phyloP scores from a whole-genome alignment of 2,888 invertebrate species.

The Amitus sp. region DNA sequence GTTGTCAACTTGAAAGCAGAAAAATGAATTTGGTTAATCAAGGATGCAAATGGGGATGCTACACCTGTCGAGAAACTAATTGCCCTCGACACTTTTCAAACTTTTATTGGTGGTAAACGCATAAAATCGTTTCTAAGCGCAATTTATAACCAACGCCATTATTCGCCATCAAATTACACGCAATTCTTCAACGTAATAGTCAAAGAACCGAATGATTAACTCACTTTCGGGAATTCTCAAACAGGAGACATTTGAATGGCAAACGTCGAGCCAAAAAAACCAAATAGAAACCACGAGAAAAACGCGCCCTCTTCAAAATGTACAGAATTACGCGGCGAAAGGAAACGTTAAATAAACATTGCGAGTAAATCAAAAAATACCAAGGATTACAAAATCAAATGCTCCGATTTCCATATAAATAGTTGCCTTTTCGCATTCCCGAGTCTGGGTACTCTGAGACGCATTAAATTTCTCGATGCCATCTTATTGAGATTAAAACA shows the following conservation, averaged over 20 bases:
- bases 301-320: too few species aligned
- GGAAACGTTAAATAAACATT: conserved; percentile 1
- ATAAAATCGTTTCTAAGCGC: background rate
- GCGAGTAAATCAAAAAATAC: background rate
- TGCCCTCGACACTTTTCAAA: background rate
- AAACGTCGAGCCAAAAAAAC: too few species aligned
- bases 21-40: background rate
- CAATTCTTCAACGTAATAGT: background rate
- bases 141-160: background rate
- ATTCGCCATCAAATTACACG: background rate
- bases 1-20: background rate
- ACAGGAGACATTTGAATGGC: too few species aligned
- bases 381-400: conserved; percentile 3
- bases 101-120: background rate
- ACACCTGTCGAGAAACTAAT: background rate
- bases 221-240: too few species aligned
- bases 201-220: too few species aligned
- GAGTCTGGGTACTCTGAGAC: background rate
- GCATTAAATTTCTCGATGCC: conserved; percentile 3
- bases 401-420: conserved; percentile 1
- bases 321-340: too few species aligned
- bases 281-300: too few species aligned
- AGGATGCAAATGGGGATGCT: background rate
- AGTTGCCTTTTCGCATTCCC: background rate
- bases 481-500: conserved; percentile 4